Evolutionary conservation across 2,113 vertebrate species (phyloP), one percentile per base, ranked within the genome.

Genomic region (Carassius carassius): DNA sequence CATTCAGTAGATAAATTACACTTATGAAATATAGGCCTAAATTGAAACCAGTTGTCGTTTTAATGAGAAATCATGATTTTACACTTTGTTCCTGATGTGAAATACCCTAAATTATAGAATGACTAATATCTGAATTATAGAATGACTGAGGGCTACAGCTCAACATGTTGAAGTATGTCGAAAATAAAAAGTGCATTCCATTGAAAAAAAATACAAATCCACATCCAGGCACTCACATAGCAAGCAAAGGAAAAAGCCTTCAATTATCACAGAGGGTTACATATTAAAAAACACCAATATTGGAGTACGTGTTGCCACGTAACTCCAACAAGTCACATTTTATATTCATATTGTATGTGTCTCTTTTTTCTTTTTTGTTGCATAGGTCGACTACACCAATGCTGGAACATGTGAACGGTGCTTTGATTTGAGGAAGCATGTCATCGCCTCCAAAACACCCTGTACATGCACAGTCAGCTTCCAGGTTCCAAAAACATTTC

Each of bases 361-460:
- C 41, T 2, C 47, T 89, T 49, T 62, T 65, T 69, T 89, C 51
- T 65, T 69, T 72, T 85, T 62, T 54, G 17, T 79, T 58, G 84
- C 70, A 70, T 89, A 97, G 96, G 81, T 97, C 88, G 94, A 95
- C 89, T 97, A 97, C 91, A 95, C 96, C 6, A 88, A 94, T 13
- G 83, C 91, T 9, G 91, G 87, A 6, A 84, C 82, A 0, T 97
- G 96, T 82, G 8, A 84, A 0, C 0, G 1, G 0, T 97, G 96
- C 78, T 95, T 91, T 83, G 85, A 94, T 76, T 88, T 91, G 80
- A 93, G 91, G 23, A 88, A 95, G 88, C 90, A 95, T 85, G 89
- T 88, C 75, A 92, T 86, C 84, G 89, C 92, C 0, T 94, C 93
- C 51, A 88, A 77, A 1, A 82, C 73, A 58, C 0, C 25, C 51